Percentiles rank a stretch among this genome's conserved stretches.
These are phyloP conservation scores for Indicator indicator DNA, from an alignment of 2,113 vertebrate genomes.

Conservation along the genomic window DNA sequence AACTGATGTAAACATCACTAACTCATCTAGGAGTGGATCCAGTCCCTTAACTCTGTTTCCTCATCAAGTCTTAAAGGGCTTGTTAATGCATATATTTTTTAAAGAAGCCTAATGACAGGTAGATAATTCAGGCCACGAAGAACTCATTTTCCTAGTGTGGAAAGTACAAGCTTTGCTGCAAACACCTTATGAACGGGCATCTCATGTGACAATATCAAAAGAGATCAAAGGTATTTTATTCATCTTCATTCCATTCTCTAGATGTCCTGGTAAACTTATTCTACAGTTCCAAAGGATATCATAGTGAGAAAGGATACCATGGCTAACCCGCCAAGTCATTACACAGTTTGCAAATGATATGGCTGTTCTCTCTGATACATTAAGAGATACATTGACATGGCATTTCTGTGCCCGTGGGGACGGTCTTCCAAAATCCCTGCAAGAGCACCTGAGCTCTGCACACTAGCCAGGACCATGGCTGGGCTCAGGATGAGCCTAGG, in stretches of 20 bases:
- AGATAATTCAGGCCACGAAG: not conserved
- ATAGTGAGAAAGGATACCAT: not conserved
- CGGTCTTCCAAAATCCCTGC: not conserved
- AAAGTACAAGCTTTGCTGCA: not conserved
- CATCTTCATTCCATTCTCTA: not conserved
- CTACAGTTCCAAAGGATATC: not conserved
- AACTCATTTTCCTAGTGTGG: not conserved
- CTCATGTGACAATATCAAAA: not conserved
- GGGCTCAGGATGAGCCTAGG: not conserved
- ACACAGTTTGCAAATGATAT: not conserved
- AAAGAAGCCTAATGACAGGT: not conserved
- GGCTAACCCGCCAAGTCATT: not conserved
- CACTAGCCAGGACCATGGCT: rapidly evolving
- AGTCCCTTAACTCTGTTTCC: not conserved
- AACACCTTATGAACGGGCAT: not conserved
- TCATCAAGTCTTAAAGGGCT: not conserved
- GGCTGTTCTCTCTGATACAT: not conserved
- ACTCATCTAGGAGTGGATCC: not conserved
- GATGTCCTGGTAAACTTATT: not conserved
- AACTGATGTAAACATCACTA: not conserved
- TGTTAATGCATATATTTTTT: not conserved
- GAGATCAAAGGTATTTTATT: not conserved
- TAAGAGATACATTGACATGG: not conserved
- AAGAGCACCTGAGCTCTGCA: not conserved
- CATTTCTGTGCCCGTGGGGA: not conserved